phyloP scores from a whole-genome alignment of 2,888 invertebrate genomes.

The Alsophila aescularia region DNA sequence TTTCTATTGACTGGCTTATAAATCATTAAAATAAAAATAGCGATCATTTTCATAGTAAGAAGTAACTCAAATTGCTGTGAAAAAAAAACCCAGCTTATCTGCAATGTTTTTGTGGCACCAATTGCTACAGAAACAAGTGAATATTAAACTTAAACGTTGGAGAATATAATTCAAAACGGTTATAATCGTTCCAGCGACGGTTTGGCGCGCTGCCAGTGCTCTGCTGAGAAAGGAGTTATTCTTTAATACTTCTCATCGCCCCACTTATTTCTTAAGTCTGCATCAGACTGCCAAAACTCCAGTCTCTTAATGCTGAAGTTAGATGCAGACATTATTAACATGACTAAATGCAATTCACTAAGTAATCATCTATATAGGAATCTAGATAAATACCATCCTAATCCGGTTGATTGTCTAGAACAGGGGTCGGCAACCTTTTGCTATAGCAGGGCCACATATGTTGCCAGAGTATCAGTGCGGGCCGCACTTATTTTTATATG shows the following conservation, averaged over 20 bases:
- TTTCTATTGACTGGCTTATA: too few species aligned
- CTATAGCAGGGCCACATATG: too few species aligned
- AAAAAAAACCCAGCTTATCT: not conserved
- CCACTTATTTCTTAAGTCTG: slow-evolving; percentile 39
- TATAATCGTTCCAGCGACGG: slow-evolving; percentile 54
- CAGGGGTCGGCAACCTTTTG: too few species aligned
- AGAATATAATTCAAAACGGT: slow-evolving; percentile 43
- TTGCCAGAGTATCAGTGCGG: too few species aligned
- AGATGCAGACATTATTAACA: not conserved
- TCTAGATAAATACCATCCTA: too few species aligned
- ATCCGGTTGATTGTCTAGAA: too few species aligned
- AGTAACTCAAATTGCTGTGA: not conserved
- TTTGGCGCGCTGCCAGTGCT: slow-evolving; percentile 61
- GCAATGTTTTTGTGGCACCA: not conserved
- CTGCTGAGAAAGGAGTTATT: slow-evolving; percentile 52
- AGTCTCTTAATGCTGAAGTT: slow-evolving; percentile 10
- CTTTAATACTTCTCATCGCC: slow-evolving; percentile 55
- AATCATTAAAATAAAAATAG: too few species aligned
- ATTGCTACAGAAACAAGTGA: not conserved
- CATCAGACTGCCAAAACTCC: slow-evolving; percentile 12
- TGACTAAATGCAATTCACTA: too few species aligned
- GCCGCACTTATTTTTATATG: too few species aligned
- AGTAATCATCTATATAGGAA: too few species aligned
- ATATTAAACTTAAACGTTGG: slow-evolving; percentile 4
- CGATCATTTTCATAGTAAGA: not conserved